Evolutionary conservation across 2,113 vertebrate species (phyloP).

Genomic region (Anoura caudifer): DNA sequence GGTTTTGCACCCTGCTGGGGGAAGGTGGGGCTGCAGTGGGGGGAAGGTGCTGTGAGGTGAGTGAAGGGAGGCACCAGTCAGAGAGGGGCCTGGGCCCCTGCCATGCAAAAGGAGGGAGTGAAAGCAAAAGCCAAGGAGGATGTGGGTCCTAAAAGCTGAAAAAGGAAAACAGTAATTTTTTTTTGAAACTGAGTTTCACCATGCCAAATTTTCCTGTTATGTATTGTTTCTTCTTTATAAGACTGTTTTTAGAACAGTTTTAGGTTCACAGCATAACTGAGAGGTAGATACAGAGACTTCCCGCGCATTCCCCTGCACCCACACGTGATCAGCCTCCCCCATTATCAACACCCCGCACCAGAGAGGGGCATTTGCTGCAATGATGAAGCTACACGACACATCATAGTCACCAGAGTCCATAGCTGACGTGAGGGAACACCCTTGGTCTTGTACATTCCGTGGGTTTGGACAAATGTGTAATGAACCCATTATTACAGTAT

Average conservation of each 20-base stretch:
- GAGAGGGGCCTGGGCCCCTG: too few species aligned
- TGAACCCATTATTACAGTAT: too few species aligned
- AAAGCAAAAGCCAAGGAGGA: not conserved
- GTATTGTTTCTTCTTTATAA: not conserved
- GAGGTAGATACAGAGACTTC: not conserved
- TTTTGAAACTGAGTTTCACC: not conserved
- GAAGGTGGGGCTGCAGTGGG: not conserved
- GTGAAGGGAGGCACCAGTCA: not conserved
- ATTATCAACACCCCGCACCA: not conserved
- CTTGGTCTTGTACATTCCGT: not conserved
- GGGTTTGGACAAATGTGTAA: too few species aligned
- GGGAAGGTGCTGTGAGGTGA: not conserved
- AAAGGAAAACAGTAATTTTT: not conserved
- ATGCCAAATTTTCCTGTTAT: not conserved
- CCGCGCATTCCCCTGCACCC: accelerated
- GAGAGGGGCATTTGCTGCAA: not conserved
- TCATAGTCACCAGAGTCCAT: not conserved
- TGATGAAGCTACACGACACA: accelerated
- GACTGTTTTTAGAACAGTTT: not conserved
- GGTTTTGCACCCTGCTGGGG: not conserved
- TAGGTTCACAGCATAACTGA: not conserved
- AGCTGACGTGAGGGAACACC: accelerated
- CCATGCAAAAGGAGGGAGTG: not conserved
- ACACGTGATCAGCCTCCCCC: not conserved
- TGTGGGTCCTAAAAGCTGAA: not conserved